Conservation (phyloP, 2,888 invertebrate species). For the Asteroscopus sphinx region DNA sequence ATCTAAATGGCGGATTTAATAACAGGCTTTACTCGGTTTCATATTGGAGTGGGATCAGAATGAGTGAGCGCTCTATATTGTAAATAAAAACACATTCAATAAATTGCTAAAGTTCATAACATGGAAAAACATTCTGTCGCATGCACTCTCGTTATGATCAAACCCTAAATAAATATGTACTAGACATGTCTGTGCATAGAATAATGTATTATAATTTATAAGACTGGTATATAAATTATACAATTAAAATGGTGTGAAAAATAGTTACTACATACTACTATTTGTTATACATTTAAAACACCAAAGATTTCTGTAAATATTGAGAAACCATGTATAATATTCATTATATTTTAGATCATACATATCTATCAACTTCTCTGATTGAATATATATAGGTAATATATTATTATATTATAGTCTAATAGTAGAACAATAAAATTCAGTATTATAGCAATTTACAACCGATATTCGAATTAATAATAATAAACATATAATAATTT, state of each 20-base stretch:
- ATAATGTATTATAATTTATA: conserved; percentile 61
- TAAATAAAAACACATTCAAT: neutral
- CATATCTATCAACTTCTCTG: conserved; percentile 43
- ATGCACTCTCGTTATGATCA: conserved; percentile 62
- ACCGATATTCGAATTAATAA: conserved; percentile 16
- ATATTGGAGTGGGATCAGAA: conserved; percentile 60
- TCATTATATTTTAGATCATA: conserved; percentile 48
- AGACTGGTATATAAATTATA: conserved; percentile 60
- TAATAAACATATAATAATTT: conserved; percentile 12
- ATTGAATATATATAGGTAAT: conserved; percentile 41
- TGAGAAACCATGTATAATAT: conserved; percentile 54
- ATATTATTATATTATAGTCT: conserved; percentile 31
- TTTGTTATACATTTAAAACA: conserved; percentile 57
- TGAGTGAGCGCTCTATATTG: conserved; percentile 57
- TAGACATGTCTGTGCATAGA: conserved; percentile 48
- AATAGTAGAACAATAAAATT: conserved; percentile 45
- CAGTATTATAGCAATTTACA: conserved; percentile 50
- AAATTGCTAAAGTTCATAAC: conserved; percentile 11
- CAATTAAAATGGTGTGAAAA: conserved; percentile 57
- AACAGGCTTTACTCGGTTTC: conserved; percentile 25
- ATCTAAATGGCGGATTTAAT: conserved; percentile 35
- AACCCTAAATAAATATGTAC: conserved; percentile 52
- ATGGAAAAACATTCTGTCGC: conserved; percentile 6
- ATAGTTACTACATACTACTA: conserved; percentile 59
- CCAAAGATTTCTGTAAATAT: conserved; percentile 66